Evolutionary conservation across 2,888 invertebrate species (phyloP).

Genomic region (Spilarctia lutea): DNA sequence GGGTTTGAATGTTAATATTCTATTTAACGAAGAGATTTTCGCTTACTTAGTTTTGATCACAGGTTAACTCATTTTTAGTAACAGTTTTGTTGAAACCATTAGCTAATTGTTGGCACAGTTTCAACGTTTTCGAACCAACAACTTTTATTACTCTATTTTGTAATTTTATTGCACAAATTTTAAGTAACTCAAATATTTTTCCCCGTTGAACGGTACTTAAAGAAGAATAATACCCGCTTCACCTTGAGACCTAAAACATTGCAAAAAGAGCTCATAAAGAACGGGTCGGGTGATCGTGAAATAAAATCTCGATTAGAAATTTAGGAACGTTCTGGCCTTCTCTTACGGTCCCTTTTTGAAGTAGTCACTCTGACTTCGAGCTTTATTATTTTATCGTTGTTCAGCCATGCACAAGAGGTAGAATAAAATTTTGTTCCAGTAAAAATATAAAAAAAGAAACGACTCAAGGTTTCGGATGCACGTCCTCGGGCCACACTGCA

Average conservation of each 20-base stretch:
- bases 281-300: slow-evolving; percentile 71
- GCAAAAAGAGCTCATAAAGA: slow-evolving; percentile 77
- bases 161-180: slow-evolving; percentile 56
- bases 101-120: slow-evolving; percentile 62
- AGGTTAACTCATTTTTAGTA: slow-evolving; percentile 32
- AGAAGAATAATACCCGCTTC: slow-evolving; percentile 66
- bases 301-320: slow-evolving; percentile 82
- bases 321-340: slow-evolving; percentile 74
- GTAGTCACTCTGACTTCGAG: slow-evolving; percentile 62
- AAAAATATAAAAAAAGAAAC: slow-evolving; percentile 69
- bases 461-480: slow-evolving; percentile 83
- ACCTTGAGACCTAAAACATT: slow-evolving; percentile 75
- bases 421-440: slow-evolving; percentile 74
- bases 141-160: slow-evolving; percentile 51
- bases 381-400: slow-evolving; percentile 84
- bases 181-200: slow-evolving; percentile 53
- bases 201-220: slow-evolving; percentile 50
- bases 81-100: slow-evolving; percentile 56
- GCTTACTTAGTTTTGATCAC: slow-evolving; percentile 16
- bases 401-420: slow-evolving; percentile 77
- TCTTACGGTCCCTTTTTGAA: slow-evolving; percentile 76
- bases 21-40: too few species aligned
- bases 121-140: slow-evolving; percentile 55
- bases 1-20: too few species aligned
- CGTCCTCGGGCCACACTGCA: slow-evolving; percentile 77